Percentiles rank a stretch among this genome's conserved stretches.
phyloP scores from a whole-genome alignment of 2,797 vertebrate genomes.

The Chaetophractus vellerosus region DNA sequence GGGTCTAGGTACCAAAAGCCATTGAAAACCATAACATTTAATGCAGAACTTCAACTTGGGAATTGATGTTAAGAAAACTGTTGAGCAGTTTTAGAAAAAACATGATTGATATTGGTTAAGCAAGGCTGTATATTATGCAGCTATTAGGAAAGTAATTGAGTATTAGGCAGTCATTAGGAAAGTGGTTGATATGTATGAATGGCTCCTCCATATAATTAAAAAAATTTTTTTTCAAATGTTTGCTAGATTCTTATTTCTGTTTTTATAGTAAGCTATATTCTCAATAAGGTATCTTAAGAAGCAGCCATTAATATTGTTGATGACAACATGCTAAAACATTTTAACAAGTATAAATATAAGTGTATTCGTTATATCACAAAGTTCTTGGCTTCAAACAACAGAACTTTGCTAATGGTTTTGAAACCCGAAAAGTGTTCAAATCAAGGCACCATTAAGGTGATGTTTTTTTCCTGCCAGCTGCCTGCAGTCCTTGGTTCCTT shows the following conservation, averaged over 20 bases:
- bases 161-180: not conserved
- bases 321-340: not conserved
- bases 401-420: not conserved
- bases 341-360: not conserved
- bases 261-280: not conserved
- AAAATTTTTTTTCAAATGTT: not conserved
- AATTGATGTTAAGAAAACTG: not conserved
- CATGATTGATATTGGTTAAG: not conserved
- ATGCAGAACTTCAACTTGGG: not conserved
- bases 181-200: not conserved
- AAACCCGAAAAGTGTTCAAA: no score
- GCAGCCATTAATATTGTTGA: not conserved
- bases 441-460: no score
- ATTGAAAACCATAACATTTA: not conserved
- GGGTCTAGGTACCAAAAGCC: not conserved
- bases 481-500: no score
- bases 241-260: not conserved
- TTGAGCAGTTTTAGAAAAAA: not conserved
- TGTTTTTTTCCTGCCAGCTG: no score
- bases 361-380: no score
- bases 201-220: not conserved
- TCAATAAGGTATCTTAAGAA: not conserved
- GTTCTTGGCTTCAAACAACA: not conserved
- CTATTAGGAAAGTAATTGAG: not conserved
- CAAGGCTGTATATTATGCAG: not conserved